phyloP scores from a whole-genome alignment of 2,113 vertebrate genomes.

The Lamprologus sp. region DNA sequence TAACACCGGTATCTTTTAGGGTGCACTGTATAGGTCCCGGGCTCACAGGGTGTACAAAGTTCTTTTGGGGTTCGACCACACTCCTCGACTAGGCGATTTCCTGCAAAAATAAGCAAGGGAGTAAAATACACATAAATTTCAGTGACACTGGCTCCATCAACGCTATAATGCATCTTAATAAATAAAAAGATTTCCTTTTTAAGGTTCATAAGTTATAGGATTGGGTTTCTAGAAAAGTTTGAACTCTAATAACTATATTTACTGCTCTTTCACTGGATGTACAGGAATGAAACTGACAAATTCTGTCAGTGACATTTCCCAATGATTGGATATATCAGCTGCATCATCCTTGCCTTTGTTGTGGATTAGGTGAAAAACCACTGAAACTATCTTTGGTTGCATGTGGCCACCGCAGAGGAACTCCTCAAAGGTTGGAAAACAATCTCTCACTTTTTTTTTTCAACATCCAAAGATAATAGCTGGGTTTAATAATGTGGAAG shows the following conservation, averaged over 20 bases:
- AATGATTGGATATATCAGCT: background rate
- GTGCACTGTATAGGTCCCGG: background rate
- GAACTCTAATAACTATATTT: background rate
- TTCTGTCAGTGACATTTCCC: background rate
- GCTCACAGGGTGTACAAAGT: conserved; percentile 55
- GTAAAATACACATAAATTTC: background rate
- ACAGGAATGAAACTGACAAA: background rate
- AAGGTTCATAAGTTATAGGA: background rate
- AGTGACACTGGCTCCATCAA: background rate
- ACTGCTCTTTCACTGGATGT: background rate
- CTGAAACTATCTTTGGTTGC: conserved; percentile 44
- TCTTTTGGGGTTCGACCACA: background rate
- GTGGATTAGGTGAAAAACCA: conserved; percentile 57
- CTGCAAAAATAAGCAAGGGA: conserved; percentile 21
- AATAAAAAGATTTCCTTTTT: background rate
- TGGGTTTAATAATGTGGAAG: background rate
- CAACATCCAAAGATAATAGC: background rate
- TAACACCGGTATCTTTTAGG: accelerated
- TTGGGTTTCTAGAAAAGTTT: background rate
- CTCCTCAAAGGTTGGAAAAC: background rate
- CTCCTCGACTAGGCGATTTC: background rate
- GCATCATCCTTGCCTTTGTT: background rate
- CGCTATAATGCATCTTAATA: background rate
- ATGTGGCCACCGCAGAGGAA: background rate
- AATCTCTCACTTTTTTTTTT: background rate